phyloP scores from a whole-genome alignment of 64 coral and sea anemone genomes.

The Stichodactyla mertensii region DNA sequence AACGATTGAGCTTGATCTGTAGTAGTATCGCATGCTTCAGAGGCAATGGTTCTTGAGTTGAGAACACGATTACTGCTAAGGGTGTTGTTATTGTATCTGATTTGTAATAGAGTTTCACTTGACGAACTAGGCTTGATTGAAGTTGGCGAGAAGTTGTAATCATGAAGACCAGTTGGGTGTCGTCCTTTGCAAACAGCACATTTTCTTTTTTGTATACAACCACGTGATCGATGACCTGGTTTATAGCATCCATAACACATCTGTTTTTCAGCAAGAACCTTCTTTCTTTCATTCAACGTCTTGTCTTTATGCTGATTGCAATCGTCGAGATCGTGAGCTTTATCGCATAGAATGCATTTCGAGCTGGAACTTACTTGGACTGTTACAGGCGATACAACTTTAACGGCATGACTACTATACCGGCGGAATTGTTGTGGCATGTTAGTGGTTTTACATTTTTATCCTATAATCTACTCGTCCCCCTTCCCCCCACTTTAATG shows the following conservation, averaged over 20 bases:
- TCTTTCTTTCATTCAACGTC: neutral
- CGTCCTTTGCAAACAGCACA: conserved; percentile 20
- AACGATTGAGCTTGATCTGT: neutral
- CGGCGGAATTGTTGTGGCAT: no score
- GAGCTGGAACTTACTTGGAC: neutral
- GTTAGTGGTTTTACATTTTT: no score
- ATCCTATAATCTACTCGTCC: no score
- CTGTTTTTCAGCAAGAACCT: neutral
- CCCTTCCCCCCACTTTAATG: no score
- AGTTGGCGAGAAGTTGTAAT: conserved; percentile 4
- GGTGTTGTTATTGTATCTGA: neutral
- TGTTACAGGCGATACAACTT: neutral
- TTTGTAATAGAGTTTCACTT: neutral
- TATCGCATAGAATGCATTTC: neutral
- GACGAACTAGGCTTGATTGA: neutral
- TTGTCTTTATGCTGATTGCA: conserved; percentile 20
- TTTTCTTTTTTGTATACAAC: conserved; percentile 9
- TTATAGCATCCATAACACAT: conserved; percentile 31
- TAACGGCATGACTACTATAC: neutral
- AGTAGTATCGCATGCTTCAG: neutral
- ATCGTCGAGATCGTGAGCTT: conserved; percentile 27
- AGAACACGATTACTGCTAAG: neutral
- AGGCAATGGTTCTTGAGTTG: neutral
- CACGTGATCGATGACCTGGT: conserved; percentile 23
- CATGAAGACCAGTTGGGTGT: conserved; percentile 34